Percentiles rank a stretch among this genome's conserved stretches.
These are phyloP conservation scores for Scaptomyza pallida DNA, from an alignment of 1,140 invertebrate species.

Conservation along the genomic window DNA sequence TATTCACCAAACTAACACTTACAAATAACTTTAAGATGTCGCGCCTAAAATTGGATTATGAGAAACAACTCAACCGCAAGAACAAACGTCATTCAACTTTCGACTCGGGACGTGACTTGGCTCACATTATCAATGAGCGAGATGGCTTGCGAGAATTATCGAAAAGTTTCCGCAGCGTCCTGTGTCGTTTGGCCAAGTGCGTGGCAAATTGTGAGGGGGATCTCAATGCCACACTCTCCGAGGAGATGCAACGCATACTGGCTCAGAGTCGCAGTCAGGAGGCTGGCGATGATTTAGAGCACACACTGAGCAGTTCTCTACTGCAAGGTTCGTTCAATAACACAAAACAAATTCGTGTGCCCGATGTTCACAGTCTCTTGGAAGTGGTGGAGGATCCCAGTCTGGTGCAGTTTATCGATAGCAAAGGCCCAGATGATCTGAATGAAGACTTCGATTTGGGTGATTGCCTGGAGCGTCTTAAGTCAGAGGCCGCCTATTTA, in stretches of 20 bases:
- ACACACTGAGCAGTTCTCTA: slow-evolving; percentile 57
- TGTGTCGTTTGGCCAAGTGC: slow-evolving; percentile 89
- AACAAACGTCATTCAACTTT: slow-evolving; percentile 85
- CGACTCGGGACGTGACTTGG: slow-evolving; percentile 85
- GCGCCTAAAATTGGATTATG: slow-evolving; percentile 81
- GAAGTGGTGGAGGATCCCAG: slow-evolving; percentile 82
- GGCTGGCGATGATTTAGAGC: slow-evolving; percentile 55
- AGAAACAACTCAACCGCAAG: slow-evolving; percentile 84
- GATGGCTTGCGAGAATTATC: slow-evolving; percentile 81
- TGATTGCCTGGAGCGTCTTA: slow-evolving; percentile 87
- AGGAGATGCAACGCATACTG: slow-evolving; percentile 85
- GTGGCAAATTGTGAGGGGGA: slow-evolving; percentile 90
- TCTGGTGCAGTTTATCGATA: slow-evolving; percentile 76
- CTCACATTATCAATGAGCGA: slow-evolving; percentile 85
- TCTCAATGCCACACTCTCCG: slow-evolving; percentile 89
- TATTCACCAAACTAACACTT: no score
- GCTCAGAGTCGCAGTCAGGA: slow-evolving; percentile 67
- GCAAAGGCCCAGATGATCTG: slow-evolving; percentile 74
- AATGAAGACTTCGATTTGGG: slow-evolving; percentile 86
- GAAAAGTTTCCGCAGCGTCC: slow-evolving; percentile 82
- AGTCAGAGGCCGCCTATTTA: slow-evolving; percentile 88
- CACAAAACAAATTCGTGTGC: slow-evolving; percentile 84
- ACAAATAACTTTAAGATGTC: slow-evolving; percentile 84
- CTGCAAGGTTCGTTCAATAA: slow-evolving; percentile 55
- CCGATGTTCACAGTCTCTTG: slow-evolving; percentile 87